Evolutionary conservation across 2,797 vertebrate species (phyloP).

Genomic region (Pangasius djambal): DNA sequence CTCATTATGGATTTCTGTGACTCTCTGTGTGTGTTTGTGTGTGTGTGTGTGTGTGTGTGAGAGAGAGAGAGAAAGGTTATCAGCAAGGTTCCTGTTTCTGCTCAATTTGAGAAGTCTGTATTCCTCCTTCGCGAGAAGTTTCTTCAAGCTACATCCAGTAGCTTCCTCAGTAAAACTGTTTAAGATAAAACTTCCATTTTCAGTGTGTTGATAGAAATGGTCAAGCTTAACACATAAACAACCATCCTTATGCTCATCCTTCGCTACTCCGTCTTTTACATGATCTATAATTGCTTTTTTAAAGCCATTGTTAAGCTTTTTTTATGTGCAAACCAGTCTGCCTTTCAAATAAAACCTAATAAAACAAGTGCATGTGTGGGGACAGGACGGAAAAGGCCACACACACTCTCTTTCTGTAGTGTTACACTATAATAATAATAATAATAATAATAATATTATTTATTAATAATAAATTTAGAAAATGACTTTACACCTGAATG

Average conservation of each 20-base stretch:
- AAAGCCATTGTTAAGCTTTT: slow-evolving; percentile 76
- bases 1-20: slow-evolving; percentile 26
- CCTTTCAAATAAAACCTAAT: slow-evolving; percentile 83
- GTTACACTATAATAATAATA: background rate
- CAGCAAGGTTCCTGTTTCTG: slow-evolving; percentile 13
- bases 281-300: slow-evolving; percentile 95
- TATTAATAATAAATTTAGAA: too few species aligned
- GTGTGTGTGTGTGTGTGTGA: background rate
- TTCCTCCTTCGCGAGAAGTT: background rate
- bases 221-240: slow-evolving; percentile 23
- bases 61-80: slow-evolving; percentile 31
- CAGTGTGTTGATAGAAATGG: slow-evolving; percentile 17
- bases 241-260: slow-evolving; percentile 12
- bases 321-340: slow-evolving; percentile 79
- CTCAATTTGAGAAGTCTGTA: background rate
- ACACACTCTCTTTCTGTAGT: background rate
- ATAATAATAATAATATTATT: too few species aligned
- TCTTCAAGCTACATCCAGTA: background rate
- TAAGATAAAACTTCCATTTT: slow-evolving; percentile 41
- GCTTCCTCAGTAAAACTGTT: slow-evolving; percentile 13
- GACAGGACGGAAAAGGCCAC: background rate
- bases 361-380: slow-evolving; percentile 78
- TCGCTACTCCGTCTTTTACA: slow-evolving; percentile 78
- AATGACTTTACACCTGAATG: background rate
- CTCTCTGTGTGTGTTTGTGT: slow-evolving; percentile 5